These are phyloP conservation scores for Anomalospiza imberbis DNA, from an alignment of 2,797 vertebrate species.

Conservation along the genomic window DNA sequence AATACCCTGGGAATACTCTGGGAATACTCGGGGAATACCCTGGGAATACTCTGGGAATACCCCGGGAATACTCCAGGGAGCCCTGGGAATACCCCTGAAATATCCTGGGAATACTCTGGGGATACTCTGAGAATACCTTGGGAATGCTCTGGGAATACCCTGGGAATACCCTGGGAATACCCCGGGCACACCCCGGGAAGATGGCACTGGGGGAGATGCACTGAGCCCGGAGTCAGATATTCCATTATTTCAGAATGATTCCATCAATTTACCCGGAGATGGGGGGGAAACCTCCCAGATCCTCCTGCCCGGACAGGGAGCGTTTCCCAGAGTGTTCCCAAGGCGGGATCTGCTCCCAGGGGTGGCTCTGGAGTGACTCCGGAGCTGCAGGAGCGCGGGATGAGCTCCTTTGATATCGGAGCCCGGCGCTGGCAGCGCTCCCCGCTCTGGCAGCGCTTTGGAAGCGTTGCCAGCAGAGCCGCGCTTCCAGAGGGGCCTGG, in stretches of 20 bases:
- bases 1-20: not conserved
- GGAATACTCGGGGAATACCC: not conserved
- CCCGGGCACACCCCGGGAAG: not conserved
- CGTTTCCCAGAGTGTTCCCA: not conserved
- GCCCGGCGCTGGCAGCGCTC: conserved; percentile 1
- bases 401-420: not conserved
- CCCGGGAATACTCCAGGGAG: accelerated
- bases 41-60: not conserved
- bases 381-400: not conserved
- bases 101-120: accelerated
- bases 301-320: not conserved
- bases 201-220: accelerated
- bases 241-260: accelerated
- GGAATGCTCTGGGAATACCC: too few species aligned
- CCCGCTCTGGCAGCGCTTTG: not conserved
- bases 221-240: not conserved
- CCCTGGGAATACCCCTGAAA: accelerated
- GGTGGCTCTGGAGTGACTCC: not conserved
- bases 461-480: conserved; percentile 6
- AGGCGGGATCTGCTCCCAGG: not conserved
- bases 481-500: conserved; percentile 23
- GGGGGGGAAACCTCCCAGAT: accelerated
- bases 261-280: accelerated
- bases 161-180: not conserved
- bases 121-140: too few species aligned